These are phyloP conservation scores for Oikopleura dioica DNA, from an alignment of 23 tunicate genomes.

Conservation along the genomic window DNA sequence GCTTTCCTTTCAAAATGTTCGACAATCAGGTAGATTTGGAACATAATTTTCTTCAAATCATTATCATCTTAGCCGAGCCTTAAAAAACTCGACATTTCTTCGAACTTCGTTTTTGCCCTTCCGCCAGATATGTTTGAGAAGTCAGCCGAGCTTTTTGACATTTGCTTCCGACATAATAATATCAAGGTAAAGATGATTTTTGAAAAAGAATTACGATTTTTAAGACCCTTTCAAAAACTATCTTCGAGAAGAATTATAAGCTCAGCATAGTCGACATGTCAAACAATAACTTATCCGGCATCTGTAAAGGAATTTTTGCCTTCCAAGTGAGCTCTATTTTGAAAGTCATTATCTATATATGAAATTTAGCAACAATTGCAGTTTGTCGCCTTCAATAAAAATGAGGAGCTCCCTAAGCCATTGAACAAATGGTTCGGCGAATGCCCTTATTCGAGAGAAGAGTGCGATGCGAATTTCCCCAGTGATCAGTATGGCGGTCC, in stretches of 20 bases:
- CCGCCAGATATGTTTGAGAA: not conserved
- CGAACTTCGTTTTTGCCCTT: constrained; percentile 10
- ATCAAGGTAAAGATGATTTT: constrained; percentile 11
- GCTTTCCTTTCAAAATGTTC: not conserved
- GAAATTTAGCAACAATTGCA: not conserved
- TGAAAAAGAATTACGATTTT: no score
- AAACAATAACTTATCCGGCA: not conserved
- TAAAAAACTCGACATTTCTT: not conserved
- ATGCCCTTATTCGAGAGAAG: not conserved
- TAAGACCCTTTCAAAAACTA: no score
- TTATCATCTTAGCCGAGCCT: no score
- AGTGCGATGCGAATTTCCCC: not conserved
- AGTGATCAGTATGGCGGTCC: not conserved
- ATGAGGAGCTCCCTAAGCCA: not conserved
- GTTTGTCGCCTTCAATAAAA: not conserved
- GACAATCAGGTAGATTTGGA: no score
- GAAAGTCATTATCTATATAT: not conserved
- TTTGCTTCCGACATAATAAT: not conserved
- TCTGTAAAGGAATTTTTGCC: not conserved
- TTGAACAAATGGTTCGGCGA: constrained; percentile 4
- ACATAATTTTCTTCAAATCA: no score
- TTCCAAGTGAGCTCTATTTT: not conserved
- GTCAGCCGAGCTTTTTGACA: not conserved
- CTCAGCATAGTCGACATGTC: not conserved
- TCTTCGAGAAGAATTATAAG: not conserved